phyloP scores from a whole-genome alignment of 2,888 invertebrate genomes.

The Lagria hirta region DNA sequence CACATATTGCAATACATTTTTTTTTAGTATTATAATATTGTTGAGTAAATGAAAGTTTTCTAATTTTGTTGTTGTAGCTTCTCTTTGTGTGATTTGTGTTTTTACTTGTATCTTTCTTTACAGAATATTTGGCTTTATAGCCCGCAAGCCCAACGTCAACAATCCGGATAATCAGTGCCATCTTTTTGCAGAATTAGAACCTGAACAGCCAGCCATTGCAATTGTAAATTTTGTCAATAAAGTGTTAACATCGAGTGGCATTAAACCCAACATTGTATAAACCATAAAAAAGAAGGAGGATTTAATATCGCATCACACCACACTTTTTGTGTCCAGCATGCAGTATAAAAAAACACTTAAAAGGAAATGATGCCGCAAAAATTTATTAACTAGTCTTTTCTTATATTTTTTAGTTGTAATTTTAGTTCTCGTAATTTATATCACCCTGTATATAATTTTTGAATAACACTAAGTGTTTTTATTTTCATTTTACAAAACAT shows the following conservation, averaged over 20 bases:
- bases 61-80: not conserved
- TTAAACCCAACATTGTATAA: slow-evolving; percentile 60
- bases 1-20: too few species aligned
- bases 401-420: slow-evolving; percentile 24
- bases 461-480: slow-evolving; percentile 45
- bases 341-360: slow-evolving; percentile 20
- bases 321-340: slow-evolving; percentile 13
- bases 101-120: slow-evolving; percentile 37
- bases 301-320: slow-evolving; percentile 37
- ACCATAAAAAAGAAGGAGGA: slow-evolving; percentile 14
- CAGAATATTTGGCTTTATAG: slow-evolving; percentile 96
- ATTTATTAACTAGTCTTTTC: slow-evolving; percentile 43
- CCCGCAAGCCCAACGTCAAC: slow-evolving; percentile 76
- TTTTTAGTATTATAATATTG: too few species aligned
- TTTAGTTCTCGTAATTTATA: slow-evolving; percentile 19
- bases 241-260: slow-evolving; percentile 65
- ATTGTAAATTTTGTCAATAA: slow-evolving; percentile 89
- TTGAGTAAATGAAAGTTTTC: too few species aligned
- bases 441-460: slow-evolving; percentile 36
- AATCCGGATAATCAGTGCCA: slow-evolving; percentile 94
- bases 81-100: slow-evolving; percentile 2
- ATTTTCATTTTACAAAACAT: slow-evolving; percentile 33
- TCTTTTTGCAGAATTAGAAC: slow-evolving; percentile 93
- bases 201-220: slow-evolving; percentile 91
- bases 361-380: slow-evolving; percentile 29